These are phyloP conservation scores for Serinus canaria DNA, from an alignment of 2,113 vertebrate species.

Conservation along the genomic window DNA sequence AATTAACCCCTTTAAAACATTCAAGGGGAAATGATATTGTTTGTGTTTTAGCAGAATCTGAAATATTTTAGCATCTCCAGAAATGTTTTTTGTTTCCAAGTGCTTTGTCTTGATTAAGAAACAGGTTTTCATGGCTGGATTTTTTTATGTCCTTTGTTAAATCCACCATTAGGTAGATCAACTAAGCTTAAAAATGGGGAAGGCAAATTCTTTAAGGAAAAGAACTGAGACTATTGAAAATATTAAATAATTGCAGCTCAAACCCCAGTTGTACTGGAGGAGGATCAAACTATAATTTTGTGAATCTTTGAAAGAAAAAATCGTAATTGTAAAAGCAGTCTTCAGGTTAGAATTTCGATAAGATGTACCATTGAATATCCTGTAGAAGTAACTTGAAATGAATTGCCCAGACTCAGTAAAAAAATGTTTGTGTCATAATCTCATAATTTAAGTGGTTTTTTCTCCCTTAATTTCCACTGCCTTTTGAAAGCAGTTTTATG, in stretches of 20 bases:
- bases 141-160: slow-evolving; percentile 14
- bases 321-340: neutral
- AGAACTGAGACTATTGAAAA: neutral
- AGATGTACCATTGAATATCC: neutral
- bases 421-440: neutral
- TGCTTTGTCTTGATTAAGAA: neutral
- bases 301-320: neutral
- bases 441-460: neutral
- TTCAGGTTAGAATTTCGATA: neutral
- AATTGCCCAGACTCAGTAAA: neutral
- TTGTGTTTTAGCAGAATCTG: neutral
- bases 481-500: neutral
- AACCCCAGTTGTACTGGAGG: neutral
- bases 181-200: slow-evolving; percentile 8
- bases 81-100: neutral
- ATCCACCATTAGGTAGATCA: slow-evolving; percentile 54
- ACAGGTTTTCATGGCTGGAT: neutral
- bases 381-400: neutral
- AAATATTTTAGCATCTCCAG: neutral
- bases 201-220: slow-evolving; percentile 36
- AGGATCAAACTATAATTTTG: neutral
- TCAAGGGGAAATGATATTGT: neutral
- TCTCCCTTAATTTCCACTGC: neutral
- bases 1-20: neutral
- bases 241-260: neutral